Evolutionary conservation across 2,888 invertebrate species (phyloP).

Genomic region (Mycalesis mineus): DNA sequence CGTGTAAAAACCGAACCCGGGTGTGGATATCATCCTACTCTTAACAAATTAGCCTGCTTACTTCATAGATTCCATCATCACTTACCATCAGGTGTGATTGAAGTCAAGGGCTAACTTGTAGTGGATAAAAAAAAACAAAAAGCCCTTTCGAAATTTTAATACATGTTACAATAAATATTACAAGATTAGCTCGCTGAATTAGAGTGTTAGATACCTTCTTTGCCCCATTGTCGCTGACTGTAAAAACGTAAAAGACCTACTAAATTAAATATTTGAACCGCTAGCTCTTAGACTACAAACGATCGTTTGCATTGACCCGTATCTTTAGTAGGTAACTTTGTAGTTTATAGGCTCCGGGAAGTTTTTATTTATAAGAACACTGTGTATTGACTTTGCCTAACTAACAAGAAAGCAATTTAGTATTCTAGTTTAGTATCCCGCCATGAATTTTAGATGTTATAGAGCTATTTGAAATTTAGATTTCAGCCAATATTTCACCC

Average conservation of each 20-base stretch:
- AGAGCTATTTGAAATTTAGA: not conserved
- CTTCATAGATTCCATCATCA: too few species aligned
- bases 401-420: not conserved
- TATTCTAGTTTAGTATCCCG: not conserved
- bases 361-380: not conserved
- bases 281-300: not conserved
- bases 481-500: not conserved
- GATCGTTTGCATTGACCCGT: conserved; percentile 18
- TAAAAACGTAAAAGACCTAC: not conserved
- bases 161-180: too few species aligned
- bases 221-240: too few species aligned
- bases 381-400: not conserved
- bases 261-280: not conserved
- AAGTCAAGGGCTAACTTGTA: too few species aligned
- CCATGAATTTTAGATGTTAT: not conserved
- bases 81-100: too few species aligned
- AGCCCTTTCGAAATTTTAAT: too few species aligned
- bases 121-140: too few species aligned
- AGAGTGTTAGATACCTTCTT: too few species aligned
- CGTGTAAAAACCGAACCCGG: too few species aligned
- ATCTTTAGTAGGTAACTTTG: conserved; percentile 18
- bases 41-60: too few species aligned
- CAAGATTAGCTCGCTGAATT: too few species aligned
- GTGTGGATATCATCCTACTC: too few species aligned
- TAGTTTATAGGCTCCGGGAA: conserved; percentile 3